These are phyloP conservation scores for Oxyura jamaicensis DNA, from an alignment of 2,113 vertebrate species.

Conservation along the genomic window DNA sequence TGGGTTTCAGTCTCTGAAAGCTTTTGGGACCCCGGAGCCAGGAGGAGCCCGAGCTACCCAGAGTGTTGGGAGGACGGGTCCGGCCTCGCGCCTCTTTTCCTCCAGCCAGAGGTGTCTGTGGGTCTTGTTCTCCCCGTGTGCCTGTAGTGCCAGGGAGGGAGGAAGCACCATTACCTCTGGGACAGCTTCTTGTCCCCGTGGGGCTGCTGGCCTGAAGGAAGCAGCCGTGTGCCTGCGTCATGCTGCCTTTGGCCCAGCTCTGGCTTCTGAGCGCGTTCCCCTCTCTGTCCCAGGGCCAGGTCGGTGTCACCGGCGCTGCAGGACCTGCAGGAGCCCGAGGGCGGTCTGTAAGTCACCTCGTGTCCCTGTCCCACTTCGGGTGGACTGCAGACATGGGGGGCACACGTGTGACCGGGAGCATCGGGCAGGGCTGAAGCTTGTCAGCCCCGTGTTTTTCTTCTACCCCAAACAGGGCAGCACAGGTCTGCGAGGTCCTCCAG, in stretches of 20 bases:
- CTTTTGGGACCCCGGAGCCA: background rate
- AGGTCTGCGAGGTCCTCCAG: conserved; percentile 75
- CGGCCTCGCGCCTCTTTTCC: background rate
- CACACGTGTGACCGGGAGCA: background rate
- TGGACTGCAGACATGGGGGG: rapidly evolving
- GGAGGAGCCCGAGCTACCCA: background rate
- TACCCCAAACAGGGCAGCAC: conserved; percentile 36
- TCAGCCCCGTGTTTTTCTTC: background rate
- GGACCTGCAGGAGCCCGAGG: conserved; percentile 80
- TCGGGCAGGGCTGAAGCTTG: background rate
- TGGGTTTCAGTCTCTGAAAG: background rate
- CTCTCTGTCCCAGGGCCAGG: conserved; percentile 78
- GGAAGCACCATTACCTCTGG: background rate
- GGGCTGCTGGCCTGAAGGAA: background rate
- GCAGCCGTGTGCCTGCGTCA: no score
- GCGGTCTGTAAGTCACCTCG: conserved; percentile 65
- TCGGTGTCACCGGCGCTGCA: conserved; percentile 75
- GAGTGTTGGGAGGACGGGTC: background rate
- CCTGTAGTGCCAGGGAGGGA: no score
- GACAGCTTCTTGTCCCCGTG: background rate
- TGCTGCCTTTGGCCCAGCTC: background rate
- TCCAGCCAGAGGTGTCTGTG: background rate
- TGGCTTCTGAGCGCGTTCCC: background rate
- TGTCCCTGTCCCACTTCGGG: background rate
- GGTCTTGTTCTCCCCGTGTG: background rate